These are phyloP conservation scores for Tetranychus truncatus DNA, from an alignment of 2,888 invertebrate species.

Conservation along the genomic window DNA sequence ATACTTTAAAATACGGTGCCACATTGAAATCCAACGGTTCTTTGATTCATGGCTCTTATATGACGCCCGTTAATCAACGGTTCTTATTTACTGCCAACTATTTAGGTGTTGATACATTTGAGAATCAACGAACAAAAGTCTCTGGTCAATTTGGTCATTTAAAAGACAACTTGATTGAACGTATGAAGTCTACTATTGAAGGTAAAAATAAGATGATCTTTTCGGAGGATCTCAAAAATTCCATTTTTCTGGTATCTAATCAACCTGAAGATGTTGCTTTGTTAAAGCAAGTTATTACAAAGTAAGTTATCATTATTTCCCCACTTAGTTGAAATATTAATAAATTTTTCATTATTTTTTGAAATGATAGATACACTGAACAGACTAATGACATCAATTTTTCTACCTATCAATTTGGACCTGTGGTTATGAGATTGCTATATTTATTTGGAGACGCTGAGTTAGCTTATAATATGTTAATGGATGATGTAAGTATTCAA, in stretches of 20 bases:
- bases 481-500: slow-evolving; percentile 34
- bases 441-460: slow-evolving; percentile 49
- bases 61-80: slow-evolving; percentile 8
- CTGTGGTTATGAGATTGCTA: slow-evolving; percentile 60
- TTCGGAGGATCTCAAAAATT: slow-evolving; percentile 65
- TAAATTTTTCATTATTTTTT: background rate
- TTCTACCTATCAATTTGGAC: slow-evolving; percentile 62
- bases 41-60: too few relatives aligned
- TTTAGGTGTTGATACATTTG: slow-evolving; percentile 28
- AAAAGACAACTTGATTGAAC: slow-evolving; percentile 45
- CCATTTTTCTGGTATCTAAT: slow-evolving; percentile 49
- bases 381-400: slow-evolving; percentile 53
- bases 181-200: slow-evolving; percentile 48
- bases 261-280: slow-evolving; percentile 44
- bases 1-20: too few relatives aligned
- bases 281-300: slow-evolving; percentile 48
- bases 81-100: slow-evolving; percentile 28
- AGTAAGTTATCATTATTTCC: slow-evolving; percentile 34
- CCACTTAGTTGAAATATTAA: background rate
- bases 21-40: too few relatives aligned
- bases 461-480: slow-evolving; percentile 39
- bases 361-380: slow-evolving; percentile 43
- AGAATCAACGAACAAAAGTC: slow-evolving; percentile 27
- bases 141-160: slow-evolving; percentile 26
- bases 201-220: slow-evolving; percentile 47